These are phyloP conservation scores for Phocides pigmalion DNA, from an alignment of 1,140 invertebrate genomes.

Conservation along the genomic window DNA sequence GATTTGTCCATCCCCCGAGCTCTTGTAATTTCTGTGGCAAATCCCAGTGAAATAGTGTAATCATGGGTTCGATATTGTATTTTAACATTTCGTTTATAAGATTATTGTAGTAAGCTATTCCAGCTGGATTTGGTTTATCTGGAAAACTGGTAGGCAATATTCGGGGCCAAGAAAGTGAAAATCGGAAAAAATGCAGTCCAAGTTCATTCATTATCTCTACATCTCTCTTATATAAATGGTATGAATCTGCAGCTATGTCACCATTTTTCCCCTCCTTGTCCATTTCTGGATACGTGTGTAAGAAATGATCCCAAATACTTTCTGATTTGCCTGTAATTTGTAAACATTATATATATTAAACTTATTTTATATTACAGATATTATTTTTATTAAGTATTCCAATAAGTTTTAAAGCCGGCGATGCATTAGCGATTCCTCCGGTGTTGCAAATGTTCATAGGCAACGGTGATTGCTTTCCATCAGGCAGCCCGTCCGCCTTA, in stretches of 20 bases:
- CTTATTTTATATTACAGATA: not conserved
- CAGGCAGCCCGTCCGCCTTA: no score
- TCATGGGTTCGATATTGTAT: constrained; percentile 83
- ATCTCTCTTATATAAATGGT: constrained; percentile 74
- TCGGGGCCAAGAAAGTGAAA: constrained; percentile 87
- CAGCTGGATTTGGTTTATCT: constrained; percentile 82
- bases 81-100: constrained; percentile 85
- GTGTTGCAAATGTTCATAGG: no score
- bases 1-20: constrained; percentile 87
- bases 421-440: no score
- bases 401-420: no score
- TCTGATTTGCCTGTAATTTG: constrained; percentile 75
- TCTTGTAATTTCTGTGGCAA: constrained; percentile 85
- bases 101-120: constrained; percentile 86
- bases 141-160: constrained; percentile 86
- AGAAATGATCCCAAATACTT: constrained; percentile 85
- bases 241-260: constrained; percentile 67
- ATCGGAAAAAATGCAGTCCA: constrained; percentile 85
- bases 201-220: constrained; percentile 80
- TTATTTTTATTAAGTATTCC: not conserved
- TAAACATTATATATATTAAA: not conserved
- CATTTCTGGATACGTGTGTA: constrained; percentile 71
- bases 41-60: constrained; percentile 88
- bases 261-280: constrained; percentile 79
- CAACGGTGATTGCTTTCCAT: no score